Percentiles rank a stretch among this genome's conserved stretches.
These are phyloP conservation scores for Conchocele bisecta DNA, from an alignment of 2,888 invertebrate species.

Conservation along the genomic window DNA sequence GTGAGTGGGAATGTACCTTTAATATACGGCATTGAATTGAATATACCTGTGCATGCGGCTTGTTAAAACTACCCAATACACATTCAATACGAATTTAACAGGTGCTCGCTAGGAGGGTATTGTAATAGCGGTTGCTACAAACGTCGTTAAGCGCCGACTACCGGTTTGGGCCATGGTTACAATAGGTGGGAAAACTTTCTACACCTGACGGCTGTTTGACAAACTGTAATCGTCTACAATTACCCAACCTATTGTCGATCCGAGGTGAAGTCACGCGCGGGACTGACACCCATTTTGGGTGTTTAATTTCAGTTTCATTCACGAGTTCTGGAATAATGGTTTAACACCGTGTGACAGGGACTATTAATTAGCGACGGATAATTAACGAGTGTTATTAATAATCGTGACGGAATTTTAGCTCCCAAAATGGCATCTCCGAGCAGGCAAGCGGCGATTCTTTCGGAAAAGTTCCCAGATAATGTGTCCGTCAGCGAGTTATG, in stretches of 20 bases:
- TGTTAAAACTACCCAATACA: too few species aligned
- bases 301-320: conserved; percentile 9
- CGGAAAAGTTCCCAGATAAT: conserved; percentile 75
- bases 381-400: too few species aligned
- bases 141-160: conserved; percentile 43
- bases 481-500: conserved; percentile 74
- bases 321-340: background rate
- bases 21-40: too few species aligned
- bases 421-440: conserved; percentile 46
- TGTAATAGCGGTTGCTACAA: conserved; percentile 71
- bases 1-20: too few species aligned
- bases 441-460: conserved; percentile 58
- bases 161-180: conserved; percentile 58
- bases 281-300: conserved; percentile 10
- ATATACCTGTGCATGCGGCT: too few species aligned
- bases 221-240: conserved; percentile 40
- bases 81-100: background rate
- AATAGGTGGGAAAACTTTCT: conserved; percentile 46
- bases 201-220: conserved; percentile 44
- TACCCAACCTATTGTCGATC: conserved; percentile 33
- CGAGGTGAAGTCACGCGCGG: conserved; percentile 23
- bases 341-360: too few species aligned
- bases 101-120: conserved; percentile 51
- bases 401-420: too few species aligned
- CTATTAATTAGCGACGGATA: too few species aligned